Conservation (phyloP, 1,140 invertebrate genomes). For the Drosophila erecta region DNA sequence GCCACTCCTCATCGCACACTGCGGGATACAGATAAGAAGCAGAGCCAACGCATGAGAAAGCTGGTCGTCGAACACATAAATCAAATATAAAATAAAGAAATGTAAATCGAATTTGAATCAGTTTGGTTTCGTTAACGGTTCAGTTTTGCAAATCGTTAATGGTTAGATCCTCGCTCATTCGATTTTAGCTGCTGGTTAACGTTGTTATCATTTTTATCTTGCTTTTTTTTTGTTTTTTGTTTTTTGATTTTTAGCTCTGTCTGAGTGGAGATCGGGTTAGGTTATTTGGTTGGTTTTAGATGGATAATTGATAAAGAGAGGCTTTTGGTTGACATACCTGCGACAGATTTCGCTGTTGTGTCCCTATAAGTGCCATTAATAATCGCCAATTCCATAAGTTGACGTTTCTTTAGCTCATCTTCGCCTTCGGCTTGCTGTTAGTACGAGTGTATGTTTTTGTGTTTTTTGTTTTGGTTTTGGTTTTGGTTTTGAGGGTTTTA, state of each 20-base stretch:
- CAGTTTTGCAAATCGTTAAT: constrained; percentile 41
- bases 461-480: constrained; percentile 37
- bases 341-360: constrained; percentile 93
- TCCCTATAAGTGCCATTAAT: constrained; percentile 99
- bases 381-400: constrained; percentile 99
- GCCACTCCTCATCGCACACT: constrained; percentile 91
- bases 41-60: constrained; percentile 82
- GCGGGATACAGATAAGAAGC: constrained; percentile 84
- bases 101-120: constrained; percentile 44
- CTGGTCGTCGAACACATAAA: constrained; percentile 69
- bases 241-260: constrained; percentile 17
- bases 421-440: constrained; percentile 98
- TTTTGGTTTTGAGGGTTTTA: constrained; percentile 35
- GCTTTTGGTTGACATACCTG: constrained; percentile 83
- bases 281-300: constrained; percentile 19
- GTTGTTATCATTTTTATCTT: constrained; percentile 5
- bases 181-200: constrained; percentile 38
- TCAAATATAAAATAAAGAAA: constrained; percentile 67
- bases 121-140: constrained; percentile 29
- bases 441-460: constrained; percentile 60
- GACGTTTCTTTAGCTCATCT: constrained; percentile 99
- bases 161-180: constrained; percentile 42
- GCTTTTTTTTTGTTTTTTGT: neutral
- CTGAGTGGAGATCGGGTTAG: constrained; percentile 30
- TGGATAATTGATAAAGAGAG: constrained; percentile 11